Percentiles rank a stretch among this genome's conserved stretches.
Conservation (phyloP, 2,113 vertebrate genomes). For the Ariopsis seemanni region DNA sequence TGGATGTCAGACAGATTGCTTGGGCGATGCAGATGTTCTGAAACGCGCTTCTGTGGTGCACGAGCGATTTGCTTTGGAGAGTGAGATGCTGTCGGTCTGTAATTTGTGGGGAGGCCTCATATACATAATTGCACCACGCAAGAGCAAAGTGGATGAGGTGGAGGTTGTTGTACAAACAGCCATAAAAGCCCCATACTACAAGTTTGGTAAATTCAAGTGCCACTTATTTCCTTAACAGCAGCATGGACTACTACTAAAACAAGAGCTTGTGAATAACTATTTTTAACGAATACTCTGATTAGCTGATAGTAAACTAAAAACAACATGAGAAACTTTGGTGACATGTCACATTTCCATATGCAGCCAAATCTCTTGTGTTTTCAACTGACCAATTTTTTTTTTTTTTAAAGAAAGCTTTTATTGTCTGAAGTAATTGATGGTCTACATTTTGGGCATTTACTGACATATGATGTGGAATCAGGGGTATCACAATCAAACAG, state of each 20-base stretch:
- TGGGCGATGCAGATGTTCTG: constrained; percentile 56
- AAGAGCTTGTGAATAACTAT: neutral
- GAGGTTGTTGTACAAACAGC: constrained; percentile 64
- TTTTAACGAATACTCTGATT: neutral
- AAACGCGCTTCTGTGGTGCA: constrained; percentile 65
- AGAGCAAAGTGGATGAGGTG: constrained; percentile 53
- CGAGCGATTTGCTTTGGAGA: constrained; percentile 57
- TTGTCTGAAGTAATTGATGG: neutral
- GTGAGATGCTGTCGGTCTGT: constrained; percentile 63
- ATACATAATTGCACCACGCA: constrained; percentile 67
- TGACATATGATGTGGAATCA: neutral
- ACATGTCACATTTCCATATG: neutral
- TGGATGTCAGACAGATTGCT: constrained; percentile 72
- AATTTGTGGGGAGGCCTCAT: constrained; percentile 75
- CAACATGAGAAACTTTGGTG: neutral
- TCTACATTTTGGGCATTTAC: neutral
- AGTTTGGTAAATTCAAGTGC: constrained; percentile 60
- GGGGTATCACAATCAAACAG: neutral
- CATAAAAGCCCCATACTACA: constrained; percentile 72
- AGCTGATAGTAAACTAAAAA: neutral
- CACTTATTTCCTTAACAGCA: neutral
- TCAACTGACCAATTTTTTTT: neutral
- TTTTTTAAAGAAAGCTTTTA: neutral
- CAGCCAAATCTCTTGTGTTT: neutral
- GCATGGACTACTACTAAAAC: neutral